Percentiles rank a stretch among this genome's conserved stretches.
These are phyloP conservation scores for Amniataba percoides DNA, from an alignment of 2,797 vertebrate species.

Conservation along the genomic window DNA sequence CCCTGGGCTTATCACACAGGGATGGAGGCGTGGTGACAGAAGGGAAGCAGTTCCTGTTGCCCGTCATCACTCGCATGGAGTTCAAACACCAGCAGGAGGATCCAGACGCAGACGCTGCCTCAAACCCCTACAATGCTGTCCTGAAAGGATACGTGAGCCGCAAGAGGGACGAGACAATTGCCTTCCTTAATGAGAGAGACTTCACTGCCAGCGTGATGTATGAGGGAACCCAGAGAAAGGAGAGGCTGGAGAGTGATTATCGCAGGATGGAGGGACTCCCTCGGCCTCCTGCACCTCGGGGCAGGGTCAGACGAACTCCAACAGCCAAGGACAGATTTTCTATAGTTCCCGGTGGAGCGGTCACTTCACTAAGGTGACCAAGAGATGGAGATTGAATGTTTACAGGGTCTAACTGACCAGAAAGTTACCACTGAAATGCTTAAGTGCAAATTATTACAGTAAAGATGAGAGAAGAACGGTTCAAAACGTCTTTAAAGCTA, in stretches of 20 bases:
- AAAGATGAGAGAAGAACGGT: not conserved
- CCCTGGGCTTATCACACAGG: slow-evolving; percentile 58
- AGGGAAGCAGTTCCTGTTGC: slow-evolving; percentile 77
- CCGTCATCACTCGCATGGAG: slow-evolving; percentile 84
- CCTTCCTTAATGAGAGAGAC: slow-evolving; percentile 84
- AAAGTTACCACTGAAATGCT: slow-evolving; percentile 7
- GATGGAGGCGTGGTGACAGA: slow-evolving; percentile 34
- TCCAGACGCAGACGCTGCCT: slow-evolving; percentile 68
- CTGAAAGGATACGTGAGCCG: slow-evolving; percentile 84
- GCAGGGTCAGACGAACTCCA: slow-evolving; percentile 71
- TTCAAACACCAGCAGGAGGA: slow-evolving; percentile 82
- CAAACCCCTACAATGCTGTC: slow-evolving; percentile 82
- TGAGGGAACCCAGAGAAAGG: slow-evolving; percentile 75
- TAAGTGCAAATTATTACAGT: not conserved
- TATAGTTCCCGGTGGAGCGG: slow-evolving; percentile 69
- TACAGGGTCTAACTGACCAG: not conserved
- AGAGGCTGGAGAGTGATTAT: slow-evolving; percentile 75
- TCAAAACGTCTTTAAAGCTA: not conserved
- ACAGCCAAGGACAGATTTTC: slow-evolving; percentile 76
- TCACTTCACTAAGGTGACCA: slow-evolving; percentile 59
- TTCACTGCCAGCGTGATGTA: slow-evolving; percentile 83
- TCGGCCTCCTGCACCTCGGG: slow-evolving; percentile 23
- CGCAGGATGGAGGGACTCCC: slow-evolving; percentile 80
- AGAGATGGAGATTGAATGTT: not conserved
- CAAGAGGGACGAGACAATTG: slow-evolving; percentile 82